These are phyloP conservation scores for Electrona antarctica DNA, from an alignment of 2,113 vertebrate genomes.

Conservation along the genomic window DNA sequence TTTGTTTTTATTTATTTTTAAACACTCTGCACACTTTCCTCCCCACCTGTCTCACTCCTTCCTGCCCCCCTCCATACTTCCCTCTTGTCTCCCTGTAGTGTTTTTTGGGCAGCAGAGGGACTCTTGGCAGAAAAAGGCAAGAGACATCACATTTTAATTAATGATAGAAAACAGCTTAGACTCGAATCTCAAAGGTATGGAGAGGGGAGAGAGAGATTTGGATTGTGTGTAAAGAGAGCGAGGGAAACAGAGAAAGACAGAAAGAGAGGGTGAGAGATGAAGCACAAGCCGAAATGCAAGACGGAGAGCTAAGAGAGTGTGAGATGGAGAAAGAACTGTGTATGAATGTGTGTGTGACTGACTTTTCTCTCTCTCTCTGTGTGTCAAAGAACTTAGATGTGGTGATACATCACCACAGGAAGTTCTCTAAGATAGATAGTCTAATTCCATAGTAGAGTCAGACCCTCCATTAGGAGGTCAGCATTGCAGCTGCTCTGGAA, in stretches of 20 bases:
- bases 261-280: neutral
- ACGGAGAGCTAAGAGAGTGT: neutral
- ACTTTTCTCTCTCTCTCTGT: too few species aligned
- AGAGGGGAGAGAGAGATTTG: slow-evolving; percentile 12
- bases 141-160: slow-evolving; percentile 62
- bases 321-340: neutral
- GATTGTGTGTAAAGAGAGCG: neutral
- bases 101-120: too few species aligned
- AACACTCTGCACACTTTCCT: too few species aligned
- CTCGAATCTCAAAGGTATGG: slow-evolving; percentile 29
- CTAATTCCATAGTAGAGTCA: slow-evolving; percentile 59
- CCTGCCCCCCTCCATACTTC: too few species aligned
- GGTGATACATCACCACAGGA: slow-evolving; percentile 36
- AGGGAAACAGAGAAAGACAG: neutral
- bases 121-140: slow-evolving; percentile 54
- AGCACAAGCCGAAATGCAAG: neutral
- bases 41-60: too few species aligned
- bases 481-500: neutral
- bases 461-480: slow-evolving; percentile 16
- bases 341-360: too few species aligned
- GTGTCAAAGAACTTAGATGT: too few species aligned
- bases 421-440: slow-evolving; percentile 39
- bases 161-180: slow-evolving; percentile 52
- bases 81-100: slow-evolving; percentile 27
- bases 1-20: too few species aligned